Evolutionary conservation across 2,797 vertebrate species (phyloP).

Genomic region (Pangasius sanitwongsei): DNA sequence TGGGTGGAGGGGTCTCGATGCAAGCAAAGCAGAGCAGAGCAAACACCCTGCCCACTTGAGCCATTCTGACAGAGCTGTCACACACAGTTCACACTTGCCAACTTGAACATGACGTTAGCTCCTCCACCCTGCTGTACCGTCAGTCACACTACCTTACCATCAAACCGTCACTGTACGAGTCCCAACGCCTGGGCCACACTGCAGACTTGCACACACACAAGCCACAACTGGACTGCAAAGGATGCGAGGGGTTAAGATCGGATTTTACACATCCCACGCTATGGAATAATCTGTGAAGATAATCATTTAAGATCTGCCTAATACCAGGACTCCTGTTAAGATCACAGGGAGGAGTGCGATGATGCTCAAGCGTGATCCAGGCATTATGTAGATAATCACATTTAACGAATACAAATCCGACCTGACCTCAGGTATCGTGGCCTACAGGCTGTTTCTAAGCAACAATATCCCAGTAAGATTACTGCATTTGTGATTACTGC

Average conservation of each 20-base stretch:
- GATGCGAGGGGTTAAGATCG: not conserved
- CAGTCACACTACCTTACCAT: not conserved
- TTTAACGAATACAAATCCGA: conserved; percentile 1
- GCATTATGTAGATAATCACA: conserved; percentile 49
- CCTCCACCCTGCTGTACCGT: not conserved
- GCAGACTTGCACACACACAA: not conserved
- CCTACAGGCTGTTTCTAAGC: conserved; percentile 62
- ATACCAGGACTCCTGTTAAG: not conserved
- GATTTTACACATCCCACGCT: not conserved
- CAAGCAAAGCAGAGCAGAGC: not conserved
- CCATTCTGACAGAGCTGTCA: conserved; percentile 6
- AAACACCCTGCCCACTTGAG: conserved; percentile 5
- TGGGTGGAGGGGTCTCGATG: not conserved
- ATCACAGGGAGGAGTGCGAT: not conserved
- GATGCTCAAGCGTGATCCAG: not conserved
- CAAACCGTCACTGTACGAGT: not conserved
- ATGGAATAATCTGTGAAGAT: not conserved
- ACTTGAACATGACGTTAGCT: not conserved
- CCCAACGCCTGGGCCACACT: not conserved
- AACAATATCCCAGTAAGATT: conserved; percentile 62
- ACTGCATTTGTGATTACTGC: conserved; percentile 63
- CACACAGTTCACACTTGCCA: conserved; percentile 4
- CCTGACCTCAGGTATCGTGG: not conserved
- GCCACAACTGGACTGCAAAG: not conserved
- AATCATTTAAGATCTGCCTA: not conserved